phyloP scores from a whole-genome alignment of 2,113 vertebrate species.

The Gopherus flavomarginatus region DNA sequence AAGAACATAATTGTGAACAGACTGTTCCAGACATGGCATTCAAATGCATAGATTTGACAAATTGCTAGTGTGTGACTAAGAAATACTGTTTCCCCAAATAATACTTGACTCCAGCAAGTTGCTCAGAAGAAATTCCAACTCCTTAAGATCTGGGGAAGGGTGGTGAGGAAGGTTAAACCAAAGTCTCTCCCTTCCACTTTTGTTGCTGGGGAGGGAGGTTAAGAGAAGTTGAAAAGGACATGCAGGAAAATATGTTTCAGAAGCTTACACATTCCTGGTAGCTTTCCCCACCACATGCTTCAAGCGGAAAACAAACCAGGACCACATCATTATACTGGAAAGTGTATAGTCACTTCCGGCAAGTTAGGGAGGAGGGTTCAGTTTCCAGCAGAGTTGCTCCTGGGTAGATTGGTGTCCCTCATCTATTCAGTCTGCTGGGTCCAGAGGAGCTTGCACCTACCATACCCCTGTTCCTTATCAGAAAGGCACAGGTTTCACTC shows the following conservation, averaged over 20 bases:
- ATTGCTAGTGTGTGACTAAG: background rate
- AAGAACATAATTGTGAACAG: fast-evolving
- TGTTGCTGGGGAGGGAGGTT: background rate
- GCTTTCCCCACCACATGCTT: fast-evolving
- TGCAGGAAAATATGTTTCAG: fast-evolving
- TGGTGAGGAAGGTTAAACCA: background rate
- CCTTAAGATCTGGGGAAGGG: background rate
- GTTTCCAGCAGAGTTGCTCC: too few species aligned
- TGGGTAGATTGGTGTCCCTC: too few species aligned
- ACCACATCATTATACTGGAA: background rate
- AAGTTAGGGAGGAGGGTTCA: background rate
- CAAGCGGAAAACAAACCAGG: fast-evolving
- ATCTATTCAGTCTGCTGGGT: background rate
- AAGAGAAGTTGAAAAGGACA: fast-evolving
- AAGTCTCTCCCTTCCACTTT: background rate
- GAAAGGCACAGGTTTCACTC: background rate
- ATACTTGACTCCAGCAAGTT: background rate
- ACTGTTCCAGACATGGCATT: fast-evolving
- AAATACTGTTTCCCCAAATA: background rate
- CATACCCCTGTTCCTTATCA: fast-evolving
- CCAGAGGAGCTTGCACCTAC: background rate
- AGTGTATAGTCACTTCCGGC: background rate
- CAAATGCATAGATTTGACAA: fast-evolving
- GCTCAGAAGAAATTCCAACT: background rate
- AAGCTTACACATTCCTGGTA: background rate